Conservation (phyloP, 2,888 invertebrate genomes). For the Drosophila falleni region DNA sequence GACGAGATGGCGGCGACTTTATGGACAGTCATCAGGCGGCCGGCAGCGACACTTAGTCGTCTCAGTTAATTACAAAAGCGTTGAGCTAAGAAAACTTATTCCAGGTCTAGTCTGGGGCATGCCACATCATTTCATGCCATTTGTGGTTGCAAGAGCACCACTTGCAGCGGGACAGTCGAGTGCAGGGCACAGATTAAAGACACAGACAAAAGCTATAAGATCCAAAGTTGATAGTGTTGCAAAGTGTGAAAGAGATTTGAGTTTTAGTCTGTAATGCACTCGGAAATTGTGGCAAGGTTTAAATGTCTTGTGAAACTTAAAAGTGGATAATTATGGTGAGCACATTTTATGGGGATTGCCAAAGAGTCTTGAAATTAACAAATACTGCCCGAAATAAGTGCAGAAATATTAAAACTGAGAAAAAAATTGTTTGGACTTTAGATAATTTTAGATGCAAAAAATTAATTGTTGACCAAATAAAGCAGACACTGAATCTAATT, state of each 20-base stretch:
- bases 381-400: not conserved
- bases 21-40: conserved; percentile 82
- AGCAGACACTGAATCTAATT: not conserved
- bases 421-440: too few species aligned
- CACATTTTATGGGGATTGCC: not conserved
- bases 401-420: not conserved
- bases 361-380: not conserved
- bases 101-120: conserved; percentile 16
- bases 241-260: conserved; percentile 23
- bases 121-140: conserved; percentile 69
- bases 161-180: conserved; percentile 37
- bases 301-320: not conserved
- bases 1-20: conserved; percentile 66
- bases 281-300: conserved; percentile 7
- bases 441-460: not conserved
- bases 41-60: conserved; percentile 69
- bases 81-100: conserved; percentile 38
- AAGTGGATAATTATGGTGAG: not conserved
- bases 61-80: conserved; percentile 73
- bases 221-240: conserved; percentile 9
- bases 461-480: not conserved
- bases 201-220: conserved; percentile 10
- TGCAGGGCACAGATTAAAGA: conserved; percentile 18
- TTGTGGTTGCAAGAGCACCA: conserved; percentile 60
- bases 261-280: not conserved